Evolutionary conservation across 2,888 invertebrate species (phyloP).

Genomic region (Drosophila aldrichi): DNA sequence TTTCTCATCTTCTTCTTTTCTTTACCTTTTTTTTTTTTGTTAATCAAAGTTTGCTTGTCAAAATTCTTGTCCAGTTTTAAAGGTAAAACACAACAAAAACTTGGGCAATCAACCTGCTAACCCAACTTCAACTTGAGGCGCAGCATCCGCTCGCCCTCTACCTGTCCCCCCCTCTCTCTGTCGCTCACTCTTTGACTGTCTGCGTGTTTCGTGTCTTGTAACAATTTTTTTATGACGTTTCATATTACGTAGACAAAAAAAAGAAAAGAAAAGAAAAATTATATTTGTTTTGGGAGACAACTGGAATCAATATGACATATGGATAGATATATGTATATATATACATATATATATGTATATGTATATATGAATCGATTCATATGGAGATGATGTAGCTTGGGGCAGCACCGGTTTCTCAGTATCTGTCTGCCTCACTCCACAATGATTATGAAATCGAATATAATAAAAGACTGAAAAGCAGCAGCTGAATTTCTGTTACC

Average conservation of each 20-base stretch:
- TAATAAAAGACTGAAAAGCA: slow-evolving; percentile 1
- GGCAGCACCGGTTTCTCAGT: slow-evolving; percentile 37
- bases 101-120: slow-evolving; percentile 51
- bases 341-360: slow-evolving; percentile 24
- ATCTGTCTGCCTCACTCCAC: slow-evolving; percentile 8
- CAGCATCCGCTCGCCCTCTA: not conserved
- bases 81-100: slow-evolving; percentile 6
- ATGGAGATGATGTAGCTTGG: slow-evolving; percentile 45
- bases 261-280: not conserved
- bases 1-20: not conserved
- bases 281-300: slow-evolving; percentile 11
- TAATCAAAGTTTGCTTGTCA: slow-evolving; percentile 38
- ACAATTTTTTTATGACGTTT: slow-evolving; percentile 74
- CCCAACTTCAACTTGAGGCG: slow-evolving; percentile 6
- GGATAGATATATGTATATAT: slow-evolving; percentile 32
- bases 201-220: slow-evolving; percentile 56
- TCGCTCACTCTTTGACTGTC: slow-evolving; percentile 19
- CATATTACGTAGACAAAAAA: slow-evolving; percentile 54
- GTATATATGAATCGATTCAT: slow-evolving; percentile 41
- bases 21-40: slow-evolving; percentile 2
- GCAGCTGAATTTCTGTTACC: slow-evolving; percentile 15
- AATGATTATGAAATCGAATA: slow-evolving; percentile 67
- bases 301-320: slow-evolving; percentile 53
- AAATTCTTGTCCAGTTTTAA: slow-evolving; percentile 32
- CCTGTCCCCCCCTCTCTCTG: not conserved